phyloP scores from a whole-genome alignment of 1,140 invertebrate genomes.

The Onthophagus taurus region DNA sequence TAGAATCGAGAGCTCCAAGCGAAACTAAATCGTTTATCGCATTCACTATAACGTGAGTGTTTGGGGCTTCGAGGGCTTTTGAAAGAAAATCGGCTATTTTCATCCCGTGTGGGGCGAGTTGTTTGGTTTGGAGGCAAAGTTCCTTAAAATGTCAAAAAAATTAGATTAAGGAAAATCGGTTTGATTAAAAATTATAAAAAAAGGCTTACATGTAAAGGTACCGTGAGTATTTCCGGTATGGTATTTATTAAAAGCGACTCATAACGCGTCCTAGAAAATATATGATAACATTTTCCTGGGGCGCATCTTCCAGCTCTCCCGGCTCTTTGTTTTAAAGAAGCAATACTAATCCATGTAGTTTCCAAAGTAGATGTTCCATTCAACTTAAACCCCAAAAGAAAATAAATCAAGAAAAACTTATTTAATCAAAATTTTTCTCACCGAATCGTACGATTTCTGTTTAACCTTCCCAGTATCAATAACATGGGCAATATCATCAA shows the following conservation, averaged over 20 bases:
- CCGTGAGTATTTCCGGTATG: conserved; percentile 69
- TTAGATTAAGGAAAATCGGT: neutral
- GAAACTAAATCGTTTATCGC: conserved; percentile 60
- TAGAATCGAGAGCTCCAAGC: conserved; percentile 67
- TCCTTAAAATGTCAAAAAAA: conserved; percentile 53
- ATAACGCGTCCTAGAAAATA: conserved; percentile 65
- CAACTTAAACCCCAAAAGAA: conserved; percentile 13
- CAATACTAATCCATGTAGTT: conserved; percentile 68
- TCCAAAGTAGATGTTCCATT: conserved; percentile 56
- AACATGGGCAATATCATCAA: conserved; percentile 85
- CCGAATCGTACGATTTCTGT: conserved; percentile 69
- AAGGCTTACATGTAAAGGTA: conserved; percentile 43
- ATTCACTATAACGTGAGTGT: conserved; percentile 61
- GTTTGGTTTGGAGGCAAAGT: conserved; percentile 83
- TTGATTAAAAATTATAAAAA: too few relatives aligned
- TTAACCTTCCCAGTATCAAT: conserved; percentile 87
- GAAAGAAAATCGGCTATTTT: conserved; percentile 75
- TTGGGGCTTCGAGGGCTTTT: conserved; percentile 76
- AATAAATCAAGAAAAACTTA: conserved; percentile 12
- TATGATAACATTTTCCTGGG: conserved; percentile 68
- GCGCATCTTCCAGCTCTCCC: conserved; percentile 79
- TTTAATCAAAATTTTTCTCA: conserved; percentile 14
- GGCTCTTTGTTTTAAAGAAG: conserved; percentile 64
- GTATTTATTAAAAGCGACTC: conserved; percentile 51
- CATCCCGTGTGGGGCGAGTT: conserved; percentile 61